phyloP scores from a whole-genome alignment of 2,888 invertebrate species.

The Harpagoxenus sublaevis region DNA sequence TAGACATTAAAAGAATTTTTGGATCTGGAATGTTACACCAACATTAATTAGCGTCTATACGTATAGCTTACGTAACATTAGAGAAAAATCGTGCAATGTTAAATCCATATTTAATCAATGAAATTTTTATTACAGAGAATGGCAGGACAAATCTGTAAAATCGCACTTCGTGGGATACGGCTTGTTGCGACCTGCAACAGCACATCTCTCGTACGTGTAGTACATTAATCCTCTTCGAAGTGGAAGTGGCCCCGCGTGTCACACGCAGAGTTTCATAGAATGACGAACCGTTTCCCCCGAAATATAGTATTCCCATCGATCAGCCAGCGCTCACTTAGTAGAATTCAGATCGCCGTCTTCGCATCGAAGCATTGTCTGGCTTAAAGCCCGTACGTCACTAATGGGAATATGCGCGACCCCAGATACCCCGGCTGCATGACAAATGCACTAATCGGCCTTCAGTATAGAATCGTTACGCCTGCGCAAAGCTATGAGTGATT shows the following conservation, averaged over 20 bases:
- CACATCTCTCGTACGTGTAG: constrained; percentile 58
- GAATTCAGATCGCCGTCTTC: constrained; percentile 74
- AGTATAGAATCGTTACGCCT: constrained; percentile 70
- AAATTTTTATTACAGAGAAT: constrained; percentile 16
- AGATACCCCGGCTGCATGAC: constrained; percentile 78
- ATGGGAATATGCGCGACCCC: constrained; percentile 70
- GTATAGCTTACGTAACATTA: background rate
- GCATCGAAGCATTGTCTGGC: constrained; percentile 73
- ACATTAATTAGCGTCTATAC: background rate
- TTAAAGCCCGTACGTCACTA: constrained; percentile 70
- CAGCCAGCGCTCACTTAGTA: constrained; percentile 71
- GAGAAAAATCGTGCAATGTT: background rate
- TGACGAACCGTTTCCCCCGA: constrained; percentile 76
- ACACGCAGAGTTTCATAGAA: constrained; percentile 72
- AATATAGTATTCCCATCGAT: constrained; percentile 79
- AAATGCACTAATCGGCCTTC: constrained; percentile 80
- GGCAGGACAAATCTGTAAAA: constrained; percentile 6
- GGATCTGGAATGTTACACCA: background rate
- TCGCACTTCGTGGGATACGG: background rate
- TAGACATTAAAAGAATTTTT: background rate
- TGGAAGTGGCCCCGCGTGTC: constrained; percentile 70
- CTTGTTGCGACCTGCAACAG: constrained; percentile 56
- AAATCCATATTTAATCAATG: constrained; percentile 8
- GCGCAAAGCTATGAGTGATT: constrained; percentile 71
- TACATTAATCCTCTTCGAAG: constrained; percentile 73